Base-by-base conservation (phyloP, 2,113 vertebrate genomes). In the Antennarius striatus region DNA sequence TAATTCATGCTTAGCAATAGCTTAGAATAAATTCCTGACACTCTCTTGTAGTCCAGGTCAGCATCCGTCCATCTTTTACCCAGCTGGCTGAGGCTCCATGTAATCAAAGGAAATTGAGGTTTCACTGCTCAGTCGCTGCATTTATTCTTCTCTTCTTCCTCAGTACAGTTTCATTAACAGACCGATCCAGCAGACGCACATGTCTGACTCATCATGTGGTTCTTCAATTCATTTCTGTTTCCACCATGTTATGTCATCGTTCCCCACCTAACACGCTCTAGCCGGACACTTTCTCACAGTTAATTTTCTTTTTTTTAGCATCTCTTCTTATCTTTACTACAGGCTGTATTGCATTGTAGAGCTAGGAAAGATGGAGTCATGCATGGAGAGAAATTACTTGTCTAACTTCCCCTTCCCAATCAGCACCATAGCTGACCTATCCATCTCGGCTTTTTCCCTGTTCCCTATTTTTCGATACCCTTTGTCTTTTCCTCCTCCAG, bases 81-180 rank as follows among this genome's bases (percentile, higher is more conserved):
- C 32, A 36, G 32, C 32, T 36, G 32, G 32, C 57, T 42, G 13
- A 58, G 63, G 60, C 71, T 65, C 62, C 48, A 22, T 55, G 55
- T 48, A 64, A 60, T 78, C 68, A 61, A 43, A 69, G 40, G 45
- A 51, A 61, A 64, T 49, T 17, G 16, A 66, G 32, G 65, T 47
- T 75, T 71, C 53, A 48, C 66, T 50, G 71, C 59, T 66, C 49
- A 57, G 47, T 78, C 67, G 10, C 48, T 62, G 62, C 63, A 65
- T 68, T 75, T 72, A 67, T 48, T 47, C 60, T 71, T 76, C 64
- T 50, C 57, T 36, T 72, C 63, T 46, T 16, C 61, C 32, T 73
- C 69, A 36, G 59, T 56, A 77, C 53, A 0, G 61, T 48, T 75
- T 72, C 71, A 77, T 86, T 82, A 82, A 86, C 79, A 79, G 83